Conservation (phyloP, 2,113 vertebrate genomes). For the Grammomys surdaster region DNA sequence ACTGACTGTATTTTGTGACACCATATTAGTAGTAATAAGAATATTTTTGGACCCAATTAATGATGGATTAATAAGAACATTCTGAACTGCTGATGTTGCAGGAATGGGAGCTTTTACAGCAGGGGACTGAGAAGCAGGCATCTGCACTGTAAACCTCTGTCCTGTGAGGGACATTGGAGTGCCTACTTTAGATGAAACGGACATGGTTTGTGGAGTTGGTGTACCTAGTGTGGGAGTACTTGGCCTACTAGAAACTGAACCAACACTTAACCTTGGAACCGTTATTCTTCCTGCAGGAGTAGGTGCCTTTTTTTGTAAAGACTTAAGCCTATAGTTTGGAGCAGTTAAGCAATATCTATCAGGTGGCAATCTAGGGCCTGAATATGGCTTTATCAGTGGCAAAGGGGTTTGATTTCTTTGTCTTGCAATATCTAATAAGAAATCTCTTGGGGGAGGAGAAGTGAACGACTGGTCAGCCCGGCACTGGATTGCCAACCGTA, state of each 20-base stretch:
- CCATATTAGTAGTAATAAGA: slow-evolving; percentile 97
- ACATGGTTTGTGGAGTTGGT: slow-evolving; percentile 83
- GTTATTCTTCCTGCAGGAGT: slow-evolving; percentile 87
- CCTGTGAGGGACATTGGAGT: slow-evolving; percentile 92
- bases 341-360: slow-evolving; percentile 97
- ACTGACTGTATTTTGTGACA: slow-evolving; percentile 86
- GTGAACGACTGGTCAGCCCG: slow-evolving; percentile 97
- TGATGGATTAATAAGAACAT: slow-evolving; percentile 96
- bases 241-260: slow-evolving; percentile 87
- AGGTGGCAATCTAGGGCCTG: slow-evolving; percentile 94
- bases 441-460: slow-evolving; percentile 95
- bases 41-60: slow-evolving; percentile 98
- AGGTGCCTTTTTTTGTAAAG: slow-evolving; percentile 96
- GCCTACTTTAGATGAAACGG: slow-evolving; percentile 90
- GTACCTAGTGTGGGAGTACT: slow-evolving; percentile 87
- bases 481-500: slow-evolving; percentile 96
- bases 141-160: slow-evolving; percentile 97
- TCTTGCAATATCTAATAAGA: slow-evolving; percentile 95
- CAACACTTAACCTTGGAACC: slow-evolving; percentile 87
- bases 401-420: slow-evolving; percentile 97
- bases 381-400: slow-evolving; percentile 96
- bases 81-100: slow-evolving; percentile 92
- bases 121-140: slow-evolving; percentile 92
- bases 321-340: slow-evolving; percentile 96
- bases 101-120: slow-evolving; percentile 87